A percentile compares a stretch with the other conserved stretches of the same genome.
These are phyloP conservation scores for Psix sp. DNA, from an alignment of 1,140 invertebrate genomes.

Conservation along the genomic window DNA sequence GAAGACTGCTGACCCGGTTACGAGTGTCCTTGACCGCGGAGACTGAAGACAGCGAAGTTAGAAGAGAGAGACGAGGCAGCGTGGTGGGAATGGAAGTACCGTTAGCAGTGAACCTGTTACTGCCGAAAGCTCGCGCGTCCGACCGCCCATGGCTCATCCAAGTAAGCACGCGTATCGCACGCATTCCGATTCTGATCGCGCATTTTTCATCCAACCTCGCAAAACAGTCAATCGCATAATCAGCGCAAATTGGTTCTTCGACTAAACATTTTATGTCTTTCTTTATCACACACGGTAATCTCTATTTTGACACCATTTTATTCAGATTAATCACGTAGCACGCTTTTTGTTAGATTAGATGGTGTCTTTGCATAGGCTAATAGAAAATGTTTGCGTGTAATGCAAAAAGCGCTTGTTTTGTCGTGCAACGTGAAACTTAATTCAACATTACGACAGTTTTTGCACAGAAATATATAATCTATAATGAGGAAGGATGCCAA, in stretches of 20 bases:
- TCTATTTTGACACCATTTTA: constrained; percentile 4
- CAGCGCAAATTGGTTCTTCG: neutral
- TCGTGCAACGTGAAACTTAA: too few species aligned
- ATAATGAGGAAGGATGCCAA: too few species aligned
- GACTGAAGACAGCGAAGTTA: constrained; percentile 52
- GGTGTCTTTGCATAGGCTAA: too few species aligned
- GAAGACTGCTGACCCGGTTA: constrained; percentile 62
- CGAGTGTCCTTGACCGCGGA: constrained; percentile 71
- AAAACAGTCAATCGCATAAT: constrained; percentile 38
- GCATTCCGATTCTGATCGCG: constrained; percentile 39
- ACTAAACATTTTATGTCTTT: too few species aligned
- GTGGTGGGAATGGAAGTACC: constrained; percentile 53
- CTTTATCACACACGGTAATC: neutral
- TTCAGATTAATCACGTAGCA: too few species aligned
- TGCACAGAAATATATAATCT: too few species aligned
- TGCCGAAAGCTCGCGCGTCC: constrained; percentile 44
- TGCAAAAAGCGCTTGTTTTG: too few species aligned
- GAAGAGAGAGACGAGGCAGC: constrained; percentile 20
- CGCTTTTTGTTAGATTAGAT: too few species aligned
- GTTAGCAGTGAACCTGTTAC: constrained; percentile 59
- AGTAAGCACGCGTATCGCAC: constrained; percentile 31
- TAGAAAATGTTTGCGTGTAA: too few species aligned
- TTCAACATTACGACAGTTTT: too few species aligned
- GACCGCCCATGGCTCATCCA: constrained; percentile 54
- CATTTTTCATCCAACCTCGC: constrained; percentile 26